phyloP scores from a whole-genome alignment of 2,113 vertebrate species.

The Rana temporaria region DNA sequence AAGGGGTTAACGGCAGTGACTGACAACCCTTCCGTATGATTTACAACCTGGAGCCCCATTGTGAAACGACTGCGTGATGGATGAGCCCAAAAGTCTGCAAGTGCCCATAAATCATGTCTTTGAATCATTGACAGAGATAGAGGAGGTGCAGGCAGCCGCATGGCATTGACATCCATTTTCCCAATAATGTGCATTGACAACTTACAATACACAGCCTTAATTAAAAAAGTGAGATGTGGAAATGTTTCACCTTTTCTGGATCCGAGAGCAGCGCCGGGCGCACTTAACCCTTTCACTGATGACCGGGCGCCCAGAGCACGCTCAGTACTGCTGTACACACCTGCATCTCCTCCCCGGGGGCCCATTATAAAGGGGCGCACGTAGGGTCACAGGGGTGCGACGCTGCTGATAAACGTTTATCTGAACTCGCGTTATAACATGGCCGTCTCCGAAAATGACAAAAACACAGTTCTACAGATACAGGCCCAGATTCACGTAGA shows the following conservation, averaged over 20 bases:
- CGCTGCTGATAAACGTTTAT: too few species aligned
- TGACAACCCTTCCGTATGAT: constrained; percentile 99
- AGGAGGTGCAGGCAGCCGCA: constrained; percentile 96
- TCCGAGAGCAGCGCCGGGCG: background rate
- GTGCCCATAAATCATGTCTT: constrained; percentile 99
- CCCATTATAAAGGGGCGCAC: background rate
- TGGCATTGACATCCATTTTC: constrained; percentile 99
- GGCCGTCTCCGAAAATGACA: too few species aligned
- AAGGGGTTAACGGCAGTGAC: constrained; percentile 97
- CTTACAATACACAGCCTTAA: constrained; percentile 99
- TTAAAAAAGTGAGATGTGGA: constrained; percentile 80
- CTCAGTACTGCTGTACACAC: background rate
- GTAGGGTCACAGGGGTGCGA: too few species aligned
- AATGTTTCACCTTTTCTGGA: constrained; percentile 2
- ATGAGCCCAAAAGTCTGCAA: constrained; percentile 99
- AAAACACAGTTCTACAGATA: too few species aligned
- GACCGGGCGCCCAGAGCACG: background rate
- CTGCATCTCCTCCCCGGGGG: background rate
- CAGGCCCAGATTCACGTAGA: too few species aligned
- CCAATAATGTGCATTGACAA: constrained; percentile 99
- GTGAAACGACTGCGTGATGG: constrained; percentile 97
- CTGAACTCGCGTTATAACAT: too few species aligned
- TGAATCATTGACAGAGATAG: constrained; percentile 99
- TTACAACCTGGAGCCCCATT: constrained; percentile 97
- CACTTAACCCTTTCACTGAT: background rate